Conservation (phyloP, 2,888 invertebrate genomes). For the Orthosia cruda region DNA sequence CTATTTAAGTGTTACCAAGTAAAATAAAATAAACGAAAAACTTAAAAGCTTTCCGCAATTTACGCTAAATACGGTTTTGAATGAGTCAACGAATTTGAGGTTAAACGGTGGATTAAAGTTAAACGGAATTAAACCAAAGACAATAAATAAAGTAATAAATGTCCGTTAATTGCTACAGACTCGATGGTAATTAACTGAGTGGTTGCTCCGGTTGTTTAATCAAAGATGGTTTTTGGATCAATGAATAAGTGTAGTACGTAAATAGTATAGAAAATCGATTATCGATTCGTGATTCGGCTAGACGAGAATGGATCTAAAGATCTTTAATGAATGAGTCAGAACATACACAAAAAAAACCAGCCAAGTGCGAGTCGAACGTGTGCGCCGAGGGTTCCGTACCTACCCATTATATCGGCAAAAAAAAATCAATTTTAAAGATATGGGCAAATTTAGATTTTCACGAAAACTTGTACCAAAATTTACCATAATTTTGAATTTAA, state of each 20-base stretch:
- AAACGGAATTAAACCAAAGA: slow-evolving; percentile 22
- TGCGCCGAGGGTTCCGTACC: no score
- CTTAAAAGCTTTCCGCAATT: slow-evolving; percentile 76
- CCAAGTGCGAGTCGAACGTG: no score
- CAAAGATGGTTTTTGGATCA: background rate
- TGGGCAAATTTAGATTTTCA: no score
- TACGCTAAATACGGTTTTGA: slow-evolving; percentile 38
- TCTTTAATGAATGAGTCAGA: background rate
- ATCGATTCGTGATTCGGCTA: no score
- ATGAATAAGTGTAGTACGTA: background rate
- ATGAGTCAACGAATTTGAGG: slow-evolving; percentile 60
- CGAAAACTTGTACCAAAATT: no score
- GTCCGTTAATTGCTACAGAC: slow-evolving; percentile 31
- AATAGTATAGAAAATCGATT: background rate
- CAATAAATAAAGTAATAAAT: slow-evolving; percentile 36
- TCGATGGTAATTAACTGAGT: slow-evolving; percentile 23
- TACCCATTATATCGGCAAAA: no score
- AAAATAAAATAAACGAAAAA: slow-evolving; percentile 61
- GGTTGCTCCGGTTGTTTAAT: slow-evolving; percentile 28
- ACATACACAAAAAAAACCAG: no score
- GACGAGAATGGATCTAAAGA: background rate
- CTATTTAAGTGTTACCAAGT: slow-evolving; percentile 24
- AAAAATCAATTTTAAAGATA: no score
- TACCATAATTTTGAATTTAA: no score
- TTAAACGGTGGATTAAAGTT: slow-evolving; percentile 43